These are phyloP conservation scores for Hyperoodon ampullatus DNA, from an alignment of 2,113 vertebrate genomes.

Conservation along the genomic window DNA sequence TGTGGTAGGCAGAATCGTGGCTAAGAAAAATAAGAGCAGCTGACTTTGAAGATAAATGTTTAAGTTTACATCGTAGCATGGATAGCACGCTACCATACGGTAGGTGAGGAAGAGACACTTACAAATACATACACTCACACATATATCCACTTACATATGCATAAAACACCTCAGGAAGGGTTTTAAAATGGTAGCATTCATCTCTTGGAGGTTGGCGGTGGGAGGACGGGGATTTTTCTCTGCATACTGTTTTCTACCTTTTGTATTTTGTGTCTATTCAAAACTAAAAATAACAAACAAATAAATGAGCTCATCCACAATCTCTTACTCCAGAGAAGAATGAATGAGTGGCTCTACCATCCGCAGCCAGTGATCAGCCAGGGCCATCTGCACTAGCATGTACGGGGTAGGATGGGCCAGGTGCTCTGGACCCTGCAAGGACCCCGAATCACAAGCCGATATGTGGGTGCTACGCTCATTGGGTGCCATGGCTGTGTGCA, in stretches of 20 bases:
- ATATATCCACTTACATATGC: no score
- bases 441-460: background rate
- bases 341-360: background rate
- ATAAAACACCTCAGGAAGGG: background rate
- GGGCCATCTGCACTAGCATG: no score
- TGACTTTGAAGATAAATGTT: background rate
- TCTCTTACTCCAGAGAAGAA: background rate
- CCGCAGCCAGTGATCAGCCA: no score
- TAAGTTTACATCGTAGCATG: background rate
- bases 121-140: background rate
- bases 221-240: background rate
- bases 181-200: background rate
- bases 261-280: background rate
- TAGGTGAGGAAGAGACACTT: background rate
- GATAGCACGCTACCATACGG: background rate
- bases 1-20: background rate
- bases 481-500: accelerated
- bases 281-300: background rate
- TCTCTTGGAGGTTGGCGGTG: background rate
- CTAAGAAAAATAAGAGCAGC: background rate
- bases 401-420: background rate
- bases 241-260: background rate
- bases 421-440: background rate
- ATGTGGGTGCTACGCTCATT: background rate
- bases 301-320: background rate